Evolutionary conservation across 2,113 vertebrate species (phyloP), one percentile per base, ranked within the genome.

Genomic region (Perca fluviatilis): DNA sequence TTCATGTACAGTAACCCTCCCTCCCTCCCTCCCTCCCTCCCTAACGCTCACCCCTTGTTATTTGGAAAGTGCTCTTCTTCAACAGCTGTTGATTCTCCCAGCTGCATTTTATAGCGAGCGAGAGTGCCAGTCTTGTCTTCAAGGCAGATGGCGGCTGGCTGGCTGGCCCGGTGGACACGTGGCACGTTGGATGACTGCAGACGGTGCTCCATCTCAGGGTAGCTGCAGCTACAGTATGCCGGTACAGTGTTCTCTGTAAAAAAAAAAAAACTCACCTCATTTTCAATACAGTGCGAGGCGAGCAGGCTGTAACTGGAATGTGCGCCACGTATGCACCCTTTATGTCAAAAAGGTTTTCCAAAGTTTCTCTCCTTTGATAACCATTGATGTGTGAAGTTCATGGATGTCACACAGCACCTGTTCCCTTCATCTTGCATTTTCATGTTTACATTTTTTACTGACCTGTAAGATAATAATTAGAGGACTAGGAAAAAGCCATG

Each of bases 131-230:
- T 81, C 86, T 86, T 25, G 86, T 91, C 85, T 90, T 79, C 8
- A 4, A 86, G 90, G 90, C 94, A 94, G 93, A 95, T 94, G 92
- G 91, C 57, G 82, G 86, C 92, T 77, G 88, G 89, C 85, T 63
- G 74, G 66, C 15, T 46, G 74, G 89, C 85, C 82, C 61, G 0
- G 67, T 23, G 79, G 83, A 94, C 94, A 93, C 91, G 90, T 91
- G 94, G 93, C 92, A 80, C 23, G 40, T 75, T 88, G 84, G 84
- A 77, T 70, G 51, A 33, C 71, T 75, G 83, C 87, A 90, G 78
- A 84, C 66, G 33, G 43, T 58, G 77, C 85, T 84, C 51, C 67
- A 49, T 87, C 83, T 82, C 71, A 2, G 58, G 74, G 69, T 77
- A 25, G 75, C 79, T 67, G 61, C 80, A 72, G 66, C 62, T 67